phyloP scores from a whole-genome alignment of 2,113 vertebrate species.

The Platanista minor region DNA sequence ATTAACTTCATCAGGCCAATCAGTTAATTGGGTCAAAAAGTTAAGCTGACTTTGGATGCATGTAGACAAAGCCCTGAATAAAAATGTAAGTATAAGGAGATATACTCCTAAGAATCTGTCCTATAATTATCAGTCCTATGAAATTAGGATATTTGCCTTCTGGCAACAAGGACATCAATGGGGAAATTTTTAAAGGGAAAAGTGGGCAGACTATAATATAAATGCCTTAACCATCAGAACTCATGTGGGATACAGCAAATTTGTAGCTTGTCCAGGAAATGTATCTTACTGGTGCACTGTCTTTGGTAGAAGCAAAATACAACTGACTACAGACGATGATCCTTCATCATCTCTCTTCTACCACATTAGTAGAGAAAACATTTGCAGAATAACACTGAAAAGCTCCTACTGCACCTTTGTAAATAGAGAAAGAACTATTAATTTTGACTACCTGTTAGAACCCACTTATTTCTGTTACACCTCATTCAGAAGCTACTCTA shows the following conservation, averaged over 20 bases:
- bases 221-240: neutral
- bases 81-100: slow-evolving; percentile 1
- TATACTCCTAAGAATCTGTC: neutral
- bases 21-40: slow-evolving; percentile 69
- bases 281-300: neutral
- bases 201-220: neutral
- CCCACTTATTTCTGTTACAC: neutral
- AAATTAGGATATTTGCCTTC: neutral
- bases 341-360: neutral
- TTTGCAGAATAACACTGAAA: neutral
- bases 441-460: neutral
- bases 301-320: neutral
- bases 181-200: neutral
- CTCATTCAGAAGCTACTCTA: neutral
- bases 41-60: slow-evolving; percentile 42
- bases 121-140: neutral
- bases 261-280: neutral
- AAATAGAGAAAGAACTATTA: neutral
- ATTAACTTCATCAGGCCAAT: slow-evolving; percentile 68
- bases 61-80: slow-evolving; percentile 4
- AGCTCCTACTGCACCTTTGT: neutral
- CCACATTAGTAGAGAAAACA: neutral
- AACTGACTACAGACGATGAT: neutral
- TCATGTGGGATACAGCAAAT: neutral
- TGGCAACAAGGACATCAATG: neutral